Base-by-base conservation (phyloP, 1,140 invertebrate species). In the Euura saliciscinereae region DNA sequence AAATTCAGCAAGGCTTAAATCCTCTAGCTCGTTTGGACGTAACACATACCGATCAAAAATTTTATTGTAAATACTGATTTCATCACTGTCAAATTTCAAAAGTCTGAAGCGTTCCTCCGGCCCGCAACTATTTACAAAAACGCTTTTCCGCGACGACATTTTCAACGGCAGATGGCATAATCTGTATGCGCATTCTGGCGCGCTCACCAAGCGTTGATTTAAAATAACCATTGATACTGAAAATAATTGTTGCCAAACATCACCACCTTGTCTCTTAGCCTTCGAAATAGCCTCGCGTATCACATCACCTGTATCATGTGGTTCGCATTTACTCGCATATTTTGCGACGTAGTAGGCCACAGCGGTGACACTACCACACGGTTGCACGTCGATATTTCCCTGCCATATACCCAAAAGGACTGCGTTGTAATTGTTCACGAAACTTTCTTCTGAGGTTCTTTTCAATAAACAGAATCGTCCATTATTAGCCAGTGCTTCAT, bases 281-380 rank as follows among this genome's bases (percentile, higher is more conserved):
- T 78, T 68, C 71, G 70, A 69, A 44, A 84, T 80, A 13, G 76
- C 79, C 73, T 82, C 68, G 13, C 74, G 69, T 44, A 85, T 68
- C 65, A 73, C 76, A 65, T 43, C 13, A 78, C 75, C 71, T 10
- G 82, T 10, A 51, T 68, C 75, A 8, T 69, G 68, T 11, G 84
- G 82, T 79, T 87, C 85, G 43, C 72, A 44, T 80, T 86, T 87
- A 10, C 79, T 78, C 7, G 80, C 74, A 70, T 87, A 87, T 72
- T 87, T 86, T 11, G 82, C 82, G 59, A 87, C 78, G 76, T 86
- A 87, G 70, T 79, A 83, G 6, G 82, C 83, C 46, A 88, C 82
- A 3, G 83, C 73, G 74, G 80, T 78, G 71, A 79, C 80, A 44
- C 75, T 74, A 3, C 80, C 80, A 69, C 82, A 84, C 43, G 82